These are phyloP conservation scores for Lysiphlebus fabarum DNA, from an alignment of 1,140 invertebrate species.

Conservation along the genomic window DNA sequence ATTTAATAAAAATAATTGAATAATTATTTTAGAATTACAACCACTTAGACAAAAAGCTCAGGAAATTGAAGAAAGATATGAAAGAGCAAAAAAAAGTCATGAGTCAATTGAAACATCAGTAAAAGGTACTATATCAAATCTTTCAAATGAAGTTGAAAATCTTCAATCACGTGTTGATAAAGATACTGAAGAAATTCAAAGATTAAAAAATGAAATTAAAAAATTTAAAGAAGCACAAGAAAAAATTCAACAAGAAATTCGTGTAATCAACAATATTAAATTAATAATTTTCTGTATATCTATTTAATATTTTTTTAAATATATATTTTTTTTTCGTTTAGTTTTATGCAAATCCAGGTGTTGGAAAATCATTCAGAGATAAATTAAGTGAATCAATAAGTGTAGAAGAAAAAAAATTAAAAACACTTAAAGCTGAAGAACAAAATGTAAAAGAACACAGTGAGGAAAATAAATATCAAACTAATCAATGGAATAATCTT, in stretches of 20 bases:
- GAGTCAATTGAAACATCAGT: constrained; percentile 58
- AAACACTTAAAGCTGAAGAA: constrained; percentile 59
- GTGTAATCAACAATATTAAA: too few relatives aligned
- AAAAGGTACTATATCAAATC: constrained; percentile 57
- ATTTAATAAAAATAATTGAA: constrained; percentile 19
- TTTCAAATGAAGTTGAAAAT: constrained; percentile 34
- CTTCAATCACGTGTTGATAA: constrained; percentile 53
- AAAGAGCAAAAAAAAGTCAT: constrained; percentile 60
- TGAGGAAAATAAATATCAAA: constrained; percentile 59
- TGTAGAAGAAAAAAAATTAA: constrained; percentile 36
- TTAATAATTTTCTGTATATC: too few relatives aligned
- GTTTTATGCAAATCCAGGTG: constrained; percentile 32
- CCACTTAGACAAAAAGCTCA: constrained; percentile 58
- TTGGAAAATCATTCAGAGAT: constrained; percentile 34
- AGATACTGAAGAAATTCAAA: constrained; percentile 32
- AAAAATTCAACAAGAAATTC: constrained; percentile 39
- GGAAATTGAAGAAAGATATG: constrained; percentile 60
- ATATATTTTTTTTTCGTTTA: constrained; percentile 8
- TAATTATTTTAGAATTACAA: constrained; percentile 61
- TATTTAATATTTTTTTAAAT: neutral
- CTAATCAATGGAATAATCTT: constrained; percentile 66
- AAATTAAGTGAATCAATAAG: constrained; percentile 38
- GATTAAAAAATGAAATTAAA: constrained; percentile 29
- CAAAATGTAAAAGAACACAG: constrained; percentile 60
- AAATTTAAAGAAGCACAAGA: constrained; percentile 38